These are phyloP conservation scores for Lordiphosa andalusiaca DNA, from an alignment of 2,888 invertebrate species.

Conservation along the genomic window DNA sequence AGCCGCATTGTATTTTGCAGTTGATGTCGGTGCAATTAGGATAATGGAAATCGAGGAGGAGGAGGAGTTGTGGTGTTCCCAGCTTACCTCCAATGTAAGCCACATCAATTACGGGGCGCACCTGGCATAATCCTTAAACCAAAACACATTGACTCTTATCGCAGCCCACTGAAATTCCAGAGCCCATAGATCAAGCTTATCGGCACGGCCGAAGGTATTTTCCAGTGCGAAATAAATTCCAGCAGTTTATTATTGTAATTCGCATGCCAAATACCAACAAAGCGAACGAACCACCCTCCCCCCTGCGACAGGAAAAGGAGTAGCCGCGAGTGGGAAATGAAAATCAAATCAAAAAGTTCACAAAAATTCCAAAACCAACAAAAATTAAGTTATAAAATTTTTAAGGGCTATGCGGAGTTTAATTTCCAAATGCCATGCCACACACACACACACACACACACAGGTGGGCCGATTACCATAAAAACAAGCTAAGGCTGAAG, in stretches of 20 bases:
- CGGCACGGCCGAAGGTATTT: constrained; percentile 64
- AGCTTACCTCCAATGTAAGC: constrained; percentile 5
- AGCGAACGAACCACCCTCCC: constrained; percentile 19
- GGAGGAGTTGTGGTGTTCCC: not conserved
- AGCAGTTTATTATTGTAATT: constrained; percentile 70
- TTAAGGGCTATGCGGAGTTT: constrained; percentile 69
- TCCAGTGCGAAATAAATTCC: constrained; percentile 70
- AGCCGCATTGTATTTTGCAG: constrained; percentile 29
- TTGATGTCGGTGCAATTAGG: constrained; percentile 40
- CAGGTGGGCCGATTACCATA: constrained; percentile 71
- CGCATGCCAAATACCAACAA: constrained; percentile 50
- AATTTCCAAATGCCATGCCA: constrained; percentile 71
- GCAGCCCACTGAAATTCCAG: constrained; percentile 47
- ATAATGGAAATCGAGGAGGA: constrained; percentile 25
- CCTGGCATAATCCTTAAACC: constrained; percentile 45
- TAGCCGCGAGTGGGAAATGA: constrained; percentile 30
- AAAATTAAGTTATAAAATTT: constrained; percentile 73
- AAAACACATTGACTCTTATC: constrained; percentile 52
- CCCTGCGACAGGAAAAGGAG: constrained; percentile 24
- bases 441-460: constrained; percentile 13
- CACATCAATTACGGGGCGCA: constrained; percentile 32
- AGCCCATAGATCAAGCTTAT: constrained; percentile 70
- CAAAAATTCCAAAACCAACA: constrained; percentile 67
- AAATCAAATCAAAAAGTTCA: constrained; percentile 75
- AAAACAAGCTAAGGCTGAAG: constrained; percentile 46